phyloP scores from a whole-genome alignment of 35 echinoderm and acorn worm genomes.

The Strongylocentrotus purpuratus region DNA sequence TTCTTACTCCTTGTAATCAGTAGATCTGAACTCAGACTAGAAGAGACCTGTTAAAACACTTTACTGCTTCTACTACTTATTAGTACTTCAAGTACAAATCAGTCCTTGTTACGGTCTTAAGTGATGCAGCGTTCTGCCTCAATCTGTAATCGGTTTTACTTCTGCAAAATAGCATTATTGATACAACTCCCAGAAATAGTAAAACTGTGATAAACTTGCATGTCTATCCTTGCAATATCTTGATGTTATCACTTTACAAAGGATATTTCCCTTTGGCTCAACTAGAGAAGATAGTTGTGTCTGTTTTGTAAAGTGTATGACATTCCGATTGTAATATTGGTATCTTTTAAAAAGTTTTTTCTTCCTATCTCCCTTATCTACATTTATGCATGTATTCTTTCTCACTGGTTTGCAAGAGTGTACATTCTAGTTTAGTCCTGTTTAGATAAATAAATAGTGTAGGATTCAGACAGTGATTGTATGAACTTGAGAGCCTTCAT shows the following conservation, averaged over 20 bases:
- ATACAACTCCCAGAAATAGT: background rate
- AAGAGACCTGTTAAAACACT: background rate
- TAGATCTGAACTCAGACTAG: background rate
- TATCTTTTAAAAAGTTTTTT: no score
- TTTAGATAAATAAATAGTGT: background rate
- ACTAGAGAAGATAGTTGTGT: no score
- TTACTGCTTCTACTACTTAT: background rate
- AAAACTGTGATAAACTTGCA: background rate
- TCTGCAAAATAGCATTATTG: background rate
- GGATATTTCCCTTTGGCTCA: no score
- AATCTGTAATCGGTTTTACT: background rate
- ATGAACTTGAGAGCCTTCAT: background rate
- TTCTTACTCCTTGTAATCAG: background rate
- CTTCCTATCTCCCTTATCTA: background rate
- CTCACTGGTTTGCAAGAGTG: background rate
- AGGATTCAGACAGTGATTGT: no score
- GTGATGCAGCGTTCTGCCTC: background rate
- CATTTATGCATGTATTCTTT: background rate
- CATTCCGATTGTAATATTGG: no score
- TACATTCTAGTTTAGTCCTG: background rate
- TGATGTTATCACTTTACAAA: no score
- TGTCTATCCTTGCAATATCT: no score
- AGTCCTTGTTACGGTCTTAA: background rate
- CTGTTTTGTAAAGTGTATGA: no score
- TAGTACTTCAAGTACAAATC: background rate